Evolutionary conservation across 2,797 vertebrate species (phyloP).

Genomic region (Serranus cabrilla): DNA sequence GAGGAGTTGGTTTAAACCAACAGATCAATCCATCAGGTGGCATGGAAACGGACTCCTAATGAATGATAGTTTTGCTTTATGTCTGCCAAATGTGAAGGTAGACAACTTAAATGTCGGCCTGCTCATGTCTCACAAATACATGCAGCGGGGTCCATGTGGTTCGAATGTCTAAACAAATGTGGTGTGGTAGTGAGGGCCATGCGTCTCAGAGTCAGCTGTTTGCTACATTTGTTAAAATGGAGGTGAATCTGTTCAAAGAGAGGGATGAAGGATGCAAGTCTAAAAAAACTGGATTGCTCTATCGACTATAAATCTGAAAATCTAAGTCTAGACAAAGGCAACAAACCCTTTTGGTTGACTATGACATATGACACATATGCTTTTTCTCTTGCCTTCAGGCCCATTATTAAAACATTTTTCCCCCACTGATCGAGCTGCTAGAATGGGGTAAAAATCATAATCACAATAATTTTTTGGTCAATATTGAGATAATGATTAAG

Average conservation of each 20-base stretch:
- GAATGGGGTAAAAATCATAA: background rate
- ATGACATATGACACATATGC: background rate
- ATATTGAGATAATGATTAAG: too few species aligned
- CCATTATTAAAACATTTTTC: background rate
- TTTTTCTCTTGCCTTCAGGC: background rate
- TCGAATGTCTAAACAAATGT: background rate
- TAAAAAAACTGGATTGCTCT: background rate
- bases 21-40: too few species aligned
- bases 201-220: too few species aligned
- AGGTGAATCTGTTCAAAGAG: background rate
- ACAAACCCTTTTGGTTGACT: background rate
- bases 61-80: background rate
- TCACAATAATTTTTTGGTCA: too few species aligned
- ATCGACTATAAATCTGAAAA: background rate
- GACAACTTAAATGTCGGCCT: background rate
- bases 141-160: background rate
- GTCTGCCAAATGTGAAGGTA: background rate
- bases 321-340: background rate
- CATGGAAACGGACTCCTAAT: background rate
- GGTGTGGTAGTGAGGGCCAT: too few species aligned
- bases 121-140: background rate
- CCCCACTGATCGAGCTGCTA: background rate
- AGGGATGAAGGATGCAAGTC: background rate
- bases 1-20: slow-evolving; percentile 1
- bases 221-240: background rate